Evolutionary conservation across 2,888 invertebrate species (phyloP).

Genomic region (Lasius platythorax): DNA sequence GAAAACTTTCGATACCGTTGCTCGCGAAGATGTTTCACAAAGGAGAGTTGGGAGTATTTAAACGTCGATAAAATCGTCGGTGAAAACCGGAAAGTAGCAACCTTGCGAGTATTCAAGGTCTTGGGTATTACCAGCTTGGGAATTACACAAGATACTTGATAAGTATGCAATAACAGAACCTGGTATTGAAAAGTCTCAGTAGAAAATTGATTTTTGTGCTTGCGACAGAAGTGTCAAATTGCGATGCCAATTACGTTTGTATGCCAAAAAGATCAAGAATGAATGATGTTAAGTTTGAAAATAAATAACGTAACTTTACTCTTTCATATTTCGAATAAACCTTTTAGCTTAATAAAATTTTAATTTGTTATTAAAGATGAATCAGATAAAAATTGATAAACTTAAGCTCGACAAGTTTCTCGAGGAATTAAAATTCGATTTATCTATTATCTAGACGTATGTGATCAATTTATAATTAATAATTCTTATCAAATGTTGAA

Average conservation of each 20-base stretch:
- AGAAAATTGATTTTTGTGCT: background rate
- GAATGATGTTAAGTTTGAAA: background rate
- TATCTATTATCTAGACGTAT: background rate
- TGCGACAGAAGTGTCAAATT: background rate
- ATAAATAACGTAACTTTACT: background rate
- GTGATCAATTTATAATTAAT: background rate
- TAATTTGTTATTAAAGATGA: background rate
- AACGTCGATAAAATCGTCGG: background rate
- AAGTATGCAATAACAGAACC: background rate
- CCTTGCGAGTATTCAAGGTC: background rate
- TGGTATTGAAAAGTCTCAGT: background rate
- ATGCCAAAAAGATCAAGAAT: background rate
- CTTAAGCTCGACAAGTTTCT: background rate
- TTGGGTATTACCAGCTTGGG: background rate
- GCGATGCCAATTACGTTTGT: background rate
- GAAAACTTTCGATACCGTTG: background rate
- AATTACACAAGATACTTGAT: slow-evolving; percentile 2
- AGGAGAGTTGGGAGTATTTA: background rate
- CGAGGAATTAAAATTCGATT: background rate
- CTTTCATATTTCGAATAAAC: background rate
- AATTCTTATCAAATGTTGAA: background rate
- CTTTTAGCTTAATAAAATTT: background rate
- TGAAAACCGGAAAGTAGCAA: slow-evolving; percentile 20
- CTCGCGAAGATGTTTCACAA: background rate
- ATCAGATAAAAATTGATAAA: background rate